These are phyloP conservation scores for Pygoscelis adeliae DNA, from an alignment of 2,113 vertebrate genomes.

Conservation along the genomic window DNA sequence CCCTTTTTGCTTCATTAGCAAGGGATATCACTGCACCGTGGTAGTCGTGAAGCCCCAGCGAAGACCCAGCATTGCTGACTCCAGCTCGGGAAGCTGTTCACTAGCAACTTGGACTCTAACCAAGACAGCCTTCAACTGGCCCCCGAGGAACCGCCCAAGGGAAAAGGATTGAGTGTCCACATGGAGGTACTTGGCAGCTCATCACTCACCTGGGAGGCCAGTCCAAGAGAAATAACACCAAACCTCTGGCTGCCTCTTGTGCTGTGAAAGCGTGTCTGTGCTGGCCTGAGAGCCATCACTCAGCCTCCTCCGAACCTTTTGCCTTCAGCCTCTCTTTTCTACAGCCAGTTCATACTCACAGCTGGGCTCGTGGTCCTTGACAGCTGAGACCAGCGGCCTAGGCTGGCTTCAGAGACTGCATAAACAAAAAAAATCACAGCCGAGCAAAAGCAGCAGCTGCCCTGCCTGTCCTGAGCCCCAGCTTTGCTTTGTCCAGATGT, in stretches of 20 bases:
- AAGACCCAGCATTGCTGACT: background rate
- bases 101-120: background rate
- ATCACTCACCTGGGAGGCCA: rapidly evolving
- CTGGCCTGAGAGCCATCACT: background rate
- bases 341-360: background rate
- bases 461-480: background rate
- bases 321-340: background rate
- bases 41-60: background rate
- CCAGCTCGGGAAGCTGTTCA: background rate
- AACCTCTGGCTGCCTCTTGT: background rate
- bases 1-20: background rate
- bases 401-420: background rate
- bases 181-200: background rate
- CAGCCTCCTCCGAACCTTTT: background rate
- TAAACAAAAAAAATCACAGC: background rate
- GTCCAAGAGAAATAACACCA: background rate
- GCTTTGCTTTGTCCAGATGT: background rate
- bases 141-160: background rate
- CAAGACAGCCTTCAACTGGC: rapidly evolving
- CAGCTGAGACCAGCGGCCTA: background rate
- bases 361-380: rapidly evolving
- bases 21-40: background rate
- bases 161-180: background rate
- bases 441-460: background rate
- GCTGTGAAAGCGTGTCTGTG: background rate